Evolutionary conservation across 2,888 invertebrate genomes (phyloP).

Genomic region (Sphaerophoria rueppellii): DNA sequence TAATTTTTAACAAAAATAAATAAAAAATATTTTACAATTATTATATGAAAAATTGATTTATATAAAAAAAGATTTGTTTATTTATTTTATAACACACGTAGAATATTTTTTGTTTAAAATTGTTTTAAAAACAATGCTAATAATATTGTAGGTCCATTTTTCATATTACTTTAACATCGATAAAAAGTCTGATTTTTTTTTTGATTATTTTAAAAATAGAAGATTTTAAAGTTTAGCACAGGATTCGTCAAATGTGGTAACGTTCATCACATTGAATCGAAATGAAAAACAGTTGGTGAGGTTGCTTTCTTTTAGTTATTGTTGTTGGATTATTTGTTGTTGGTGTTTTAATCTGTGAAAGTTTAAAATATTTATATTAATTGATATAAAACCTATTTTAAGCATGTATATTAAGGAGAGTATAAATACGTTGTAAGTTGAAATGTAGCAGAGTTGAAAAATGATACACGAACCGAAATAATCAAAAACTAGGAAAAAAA

Average conservation of each 20-base stretch:
- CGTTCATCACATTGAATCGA: constrained; percentile 37
- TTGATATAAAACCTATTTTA: neutral
- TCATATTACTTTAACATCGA: constrained; percentile 45
- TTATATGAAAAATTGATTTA: neutral
- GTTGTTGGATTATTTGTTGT: constrained; percentile 24
- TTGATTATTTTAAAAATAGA: constrained; percentile 14
- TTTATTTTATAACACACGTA: constrained; percentile 31
- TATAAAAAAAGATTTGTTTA: constrained; percentile 7
- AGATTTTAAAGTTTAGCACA: constrained; percentile 50
- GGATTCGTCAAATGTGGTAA: constrained; percentile 43
- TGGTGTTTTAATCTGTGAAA: constrained; percentile 45
- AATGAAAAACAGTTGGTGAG: constrained; percentile 32
- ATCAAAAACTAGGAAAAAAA: too few species aligned
- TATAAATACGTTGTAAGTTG: neutral
- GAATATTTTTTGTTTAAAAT: constrained; percentile 18
- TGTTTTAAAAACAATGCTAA: constrained; percentile 17
- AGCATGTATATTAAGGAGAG: neutral
- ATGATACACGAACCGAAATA: neutral
- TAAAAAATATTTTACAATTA: neutral
- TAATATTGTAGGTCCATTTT: constrained; percentile 23
- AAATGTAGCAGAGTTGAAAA: constrained; percentile 26
- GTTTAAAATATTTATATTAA: neutral
- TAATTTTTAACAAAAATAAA: neutral
- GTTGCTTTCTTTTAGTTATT: constrained; percentile 7
- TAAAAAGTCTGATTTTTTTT: constrained; percentile 40